These are phyloP conservation scores for Brachyptera risi DNA, from an alignment of 2,888 invertebrate genomes.

Conservation along the genomic window DNA sequence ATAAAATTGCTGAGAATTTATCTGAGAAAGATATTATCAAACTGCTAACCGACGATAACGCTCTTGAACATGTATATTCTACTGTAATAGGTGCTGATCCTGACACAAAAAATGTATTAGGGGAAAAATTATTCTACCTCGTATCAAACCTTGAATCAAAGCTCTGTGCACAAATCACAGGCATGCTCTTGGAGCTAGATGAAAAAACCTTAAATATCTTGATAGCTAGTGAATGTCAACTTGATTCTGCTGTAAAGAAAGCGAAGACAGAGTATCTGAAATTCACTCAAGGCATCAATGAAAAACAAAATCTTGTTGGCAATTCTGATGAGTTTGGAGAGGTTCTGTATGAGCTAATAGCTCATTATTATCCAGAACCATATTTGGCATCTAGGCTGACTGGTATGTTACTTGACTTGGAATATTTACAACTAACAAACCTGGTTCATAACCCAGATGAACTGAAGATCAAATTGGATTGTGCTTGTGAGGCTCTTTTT, in stretches of 20 bases:
- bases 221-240: no score
- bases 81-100: no score
- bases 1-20: slow-evolving; percentile 10
- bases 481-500: slow-evolving; percentile 18
- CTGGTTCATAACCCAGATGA: background rate
- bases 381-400: slow-evolving; percentile 18
- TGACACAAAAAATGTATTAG: no score
- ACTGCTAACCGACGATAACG: slow-evolving; percentile 7
- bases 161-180: slow-evolving; percentile 23
- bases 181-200: slow-evolving; percentile 25
- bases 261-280: no score
- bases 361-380: slow-evolving; percentile 19
- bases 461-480: slow-evolving; percentile 8
- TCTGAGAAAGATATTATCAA: slow-evolving; percentile 16
- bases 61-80: no score
- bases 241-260: no score
- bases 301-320: background rate
- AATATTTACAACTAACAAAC: background rate
- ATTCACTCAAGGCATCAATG: no score
- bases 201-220: slow-evolving; percentile 2
- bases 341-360: slow-evolving; percentile 8
- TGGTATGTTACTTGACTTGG: slow-evolving; percentile 22
- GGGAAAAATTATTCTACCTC: no score
- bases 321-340: slow-evolving; percentile 1
- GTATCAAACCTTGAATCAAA: slow-evolving; percentile 18